Percentiles rank a stretch among this genome's conserved stretches.
Conservation (phyloP, 2,888 invertebrate species). For the Parascotia fuliginaria region DNA sequence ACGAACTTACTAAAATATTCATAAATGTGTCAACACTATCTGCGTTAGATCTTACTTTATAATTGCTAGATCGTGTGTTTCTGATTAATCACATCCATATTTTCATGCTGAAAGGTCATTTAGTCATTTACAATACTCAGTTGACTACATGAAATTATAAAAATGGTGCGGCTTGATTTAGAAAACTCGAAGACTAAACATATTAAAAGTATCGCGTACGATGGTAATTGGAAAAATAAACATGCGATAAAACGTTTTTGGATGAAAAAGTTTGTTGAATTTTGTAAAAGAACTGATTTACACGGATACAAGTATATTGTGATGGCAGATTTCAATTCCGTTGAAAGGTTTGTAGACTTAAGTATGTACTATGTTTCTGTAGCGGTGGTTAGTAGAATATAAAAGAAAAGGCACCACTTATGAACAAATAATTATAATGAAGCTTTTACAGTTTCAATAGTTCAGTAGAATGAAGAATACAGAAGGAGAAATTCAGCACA, state of each 20-base stretch:
- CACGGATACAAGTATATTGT: constrained; percentile 90
- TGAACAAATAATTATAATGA: no score
- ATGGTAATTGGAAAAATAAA: constrained; percentile 24
- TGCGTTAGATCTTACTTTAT: constrained; percentile 55
- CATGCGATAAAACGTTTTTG: constrained; percentile 46
- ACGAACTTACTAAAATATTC: constrained; percentile 32
- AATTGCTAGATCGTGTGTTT: constrained; percentile 56
- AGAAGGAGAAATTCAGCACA: no score
- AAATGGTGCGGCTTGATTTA: constrained; percentile 21
- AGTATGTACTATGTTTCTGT: neutral
- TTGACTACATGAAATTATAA: constrained; percentile 1
- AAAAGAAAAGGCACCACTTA: no score
- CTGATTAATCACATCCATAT: constrained; percentile 46
- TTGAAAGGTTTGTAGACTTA: constrained; percentile 81
- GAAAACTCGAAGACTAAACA: constrained; percentile 10
- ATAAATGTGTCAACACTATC: constrained; percentile 44
- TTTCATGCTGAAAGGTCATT: constrained; percentile 37
- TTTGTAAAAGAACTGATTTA: constrained; percentile 88
- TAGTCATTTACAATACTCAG: constrained; percentile 2
- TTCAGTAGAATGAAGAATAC: no score
- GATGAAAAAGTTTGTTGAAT: constrained; percentile 74
- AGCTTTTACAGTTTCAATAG: no score
- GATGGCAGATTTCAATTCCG: constrained; percentile 80
- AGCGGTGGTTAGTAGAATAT: no score
- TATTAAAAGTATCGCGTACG: neutral